Base-by-base conservation (phyloP, 1,140 invertebrate genomes). In the Zaprionus taronus region DNA sequence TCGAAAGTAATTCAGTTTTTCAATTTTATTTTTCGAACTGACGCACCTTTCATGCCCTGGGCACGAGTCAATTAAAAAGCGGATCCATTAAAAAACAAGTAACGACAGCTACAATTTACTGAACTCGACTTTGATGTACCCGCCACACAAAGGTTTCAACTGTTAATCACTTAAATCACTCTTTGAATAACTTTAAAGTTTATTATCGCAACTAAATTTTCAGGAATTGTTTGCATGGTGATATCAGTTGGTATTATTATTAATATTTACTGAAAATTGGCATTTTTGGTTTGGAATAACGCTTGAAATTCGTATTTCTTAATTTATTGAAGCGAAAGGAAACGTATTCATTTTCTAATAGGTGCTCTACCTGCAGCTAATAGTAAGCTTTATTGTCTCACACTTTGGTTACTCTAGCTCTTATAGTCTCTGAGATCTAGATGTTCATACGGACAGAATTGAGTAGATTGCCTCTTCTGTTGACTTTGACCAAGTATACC, bases 31-130 rank as follows among this genome's bases (percentile, higher is more conserved):
- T 6, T 41, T 51, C 47, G 20, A 22, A 44, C 41, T 24, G 53
- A 66, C 64, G 64, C 64, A 66, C 53, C 64, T 66, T 56, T 56
- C 12, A 5, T 26, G 64, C 64, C 64, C 64, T 28, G 64, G 64
- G 64, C 64, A 24, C 14, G 34, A 44, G 20, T 60, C 57, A 26
- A 38, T 60, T 44, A 60, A 60, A 60, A 44, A 34, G 4, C 34
- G 38, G 31, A 31, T 38, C 14, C 49, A 12, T 20, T 38, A 51
- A 56, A 53, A 41, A 51, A 14, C 31, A 28, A 31, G 26, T 34
- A 28, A 74, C 7, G 26, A 51, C 12, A 38, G 26, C 2, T n/a
- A 41, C 14, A 41, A 6, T n/a, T n/a, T 7, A 9, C 5, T 47
- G 7, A 4, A 7, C 6, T 4, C 3, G n/a, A 47, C n/a, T n/a